Conservation (phyloP, 2,888 invertebrate genomes). For the Ophion ellenae region DNA sequence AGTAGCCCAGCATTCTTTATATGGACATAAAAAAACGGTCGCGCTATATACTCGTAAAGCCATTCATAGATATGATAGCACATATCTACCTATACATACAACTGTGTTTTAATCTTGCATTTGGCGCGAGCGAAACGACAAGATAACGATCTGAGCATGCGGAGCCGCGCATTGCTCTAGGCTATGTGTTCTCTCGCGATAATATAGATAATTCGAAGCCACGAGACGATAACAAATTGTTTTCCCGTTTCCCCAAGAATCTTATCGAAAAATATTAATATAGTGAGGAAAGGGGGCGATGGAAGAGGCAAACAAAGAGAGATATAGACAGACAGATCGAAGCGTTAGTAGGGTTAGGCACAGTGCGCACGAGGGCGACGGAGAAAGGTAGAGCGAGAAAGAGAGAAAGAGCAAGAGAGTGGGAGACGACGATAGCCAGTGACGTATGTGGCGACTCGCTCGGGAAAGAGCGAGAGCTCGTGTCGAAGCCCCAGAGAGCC, state of each 20-base stretch:
- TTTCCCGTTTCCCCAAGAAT: not conserved
- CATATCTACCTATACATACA: not conserved
- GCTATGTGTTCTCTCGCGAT: conserved; percentile 5
- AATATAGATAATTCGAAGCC: conserved; percentile 37
- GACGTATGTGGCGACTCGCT: conserved; percentile 48
- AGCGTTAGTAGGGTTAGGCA: conserved; percentile 19
- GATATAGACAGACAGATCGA: not conserved
- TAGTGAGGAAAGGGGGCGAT: not conserved
- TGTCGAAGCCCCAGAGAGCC: conserved; percentile 34
- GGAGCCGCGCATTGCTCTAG: not conserved
- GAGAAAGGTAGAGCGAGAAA: conserved; percentile 12
- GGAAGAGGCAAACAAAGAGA: too few species aligned
- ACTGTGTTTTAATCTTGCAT: conserved; percentile 11
- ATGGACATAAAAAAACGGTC: too few species aligned
- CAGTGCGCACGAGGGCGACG: not conserved
- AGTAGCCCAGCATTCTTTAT: too few species aligned
- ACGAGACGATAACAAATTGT: conserved; percentile 41
- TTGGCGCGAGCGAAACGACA: not conserved
- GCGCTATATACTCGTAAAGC: not conserved
- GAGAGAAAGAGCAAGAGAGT: conserved; percentile 23
- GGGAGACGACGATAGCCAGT: conserved; percentile 32
- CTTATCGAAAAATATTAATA: conserved; percentile 9
- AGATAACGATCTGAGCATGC: conserved; percentile 48
- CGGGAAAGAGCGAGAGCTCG: conserved; percentile 31
- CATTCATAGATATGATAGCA: not conserved